Evolutionary conservation across 2,113 vertebrate genomes (phyloP).

Genomic region (Calyptomena viridis): DNA sequence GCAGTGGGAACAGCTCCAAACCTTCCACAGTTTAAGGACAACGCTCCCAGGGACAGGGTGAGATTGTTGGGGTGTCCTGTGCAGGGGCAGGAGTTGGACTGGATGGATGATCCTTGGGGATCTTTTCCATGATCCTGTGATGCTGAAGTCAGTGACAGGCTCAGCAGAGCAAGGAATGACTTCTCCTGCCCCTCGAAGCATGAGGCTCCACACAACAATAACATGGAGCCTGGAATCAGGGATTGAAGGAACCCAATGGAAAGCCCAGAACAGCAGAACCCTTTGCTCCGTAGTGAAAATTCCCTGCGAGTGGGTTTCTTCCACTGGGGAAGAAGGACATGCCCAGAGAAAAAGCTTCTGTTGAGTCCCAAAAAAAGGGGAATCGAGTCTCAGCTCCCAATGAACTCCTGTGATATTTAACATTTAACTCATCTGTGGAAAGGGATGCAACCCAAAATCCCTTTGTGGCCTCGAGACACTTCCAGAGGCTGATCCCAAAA

Average conservation of each 20-base stretch:
- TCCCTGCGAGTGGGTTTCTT: background rate
- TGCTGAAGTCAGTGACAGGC: background rate
- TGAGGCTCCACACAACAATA: background rate
- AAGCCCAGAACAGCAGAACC: fast-evolving
- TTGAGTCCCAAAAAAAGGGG: background rate
- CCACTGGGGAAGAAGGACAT: background rate
- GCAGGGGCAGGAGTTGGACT: background rate
- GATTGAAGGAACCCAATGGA: background rate
- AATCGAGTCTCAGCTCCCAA: background rate
- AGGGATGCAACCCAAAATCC: background rate
- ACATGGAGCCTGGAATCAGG: background rate
- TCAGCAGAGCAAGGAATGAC: background rate
- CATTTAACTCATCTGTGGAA: background rate
- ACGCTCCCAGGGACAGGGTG: background rate
- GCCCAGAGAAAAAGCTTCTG: background rate
- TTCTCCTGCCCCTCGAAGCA: background rate
- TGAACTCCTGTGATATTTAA: background rate
- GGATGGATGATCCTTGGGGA: background rate
- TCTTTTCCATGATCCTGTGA: background rate
- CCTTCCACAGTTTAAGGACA: background rate
- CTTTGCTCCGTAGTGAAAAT: background rate
- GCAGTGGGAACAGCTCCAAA: background rate
- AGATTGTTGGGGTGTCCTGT: background rate
- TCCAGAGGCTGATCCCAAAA: background rate
- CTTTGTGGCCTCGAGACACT: fast-evolving